These are phyloP conservation scores for Nesogale talazaci DNA, from an alignment of 2,113 vertebrate genomes.

Conservation along the genomic window DNA sequence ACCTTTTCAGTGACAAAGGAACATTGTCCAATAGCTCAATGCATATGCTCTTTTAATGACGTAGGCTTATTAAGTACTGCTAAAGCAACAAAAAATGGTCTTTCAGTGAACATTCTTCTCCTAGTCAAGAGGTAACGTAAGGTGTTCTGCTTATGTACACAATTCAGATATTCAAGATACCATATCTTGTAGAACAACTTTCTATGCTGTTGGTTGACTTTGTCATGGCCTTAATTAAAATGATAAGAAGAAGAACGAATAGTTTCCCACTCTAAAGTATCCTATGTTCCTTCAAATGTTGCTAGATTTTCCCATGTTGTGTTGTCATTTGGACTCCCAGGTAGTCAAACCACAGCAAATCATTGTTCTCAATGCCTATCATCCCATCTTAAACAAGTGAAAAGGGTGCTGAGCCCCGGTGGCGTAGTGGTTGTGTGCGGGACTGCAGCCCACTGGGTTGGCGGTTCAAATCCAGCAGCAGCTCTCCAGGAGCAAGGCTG, in stretches of 20 bases:
- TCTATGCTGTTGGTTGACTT: not conserved
- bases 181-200: not conserved
- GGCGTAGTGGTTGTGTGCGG: too few relatives aligned
- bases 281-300: not conserved
- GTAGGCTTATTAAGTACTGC: not conserved
- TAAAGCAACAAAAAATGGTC: not conserved
- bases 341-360: not conserved
- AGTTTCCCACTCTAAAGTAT: not conserved
- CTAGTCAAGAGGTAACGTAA: not conserved
- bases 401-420: too few relatives aligned
- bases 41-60: not conserved
- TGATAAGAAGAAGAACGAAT: not conserved
- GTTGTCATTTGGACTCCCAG: constrained; percentile 2
- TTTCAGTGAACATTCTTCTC: not conserved
- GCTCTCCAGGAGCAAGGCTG: too few relatives aligned
- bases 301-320: not conserved
- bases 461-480: too few relatives aligned
- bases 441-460: too few relatives aligned
- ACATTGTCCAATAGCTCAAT: not conserved
- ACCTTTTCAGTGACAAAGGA: not conserved
- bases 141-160: not conserved
- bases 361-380: not conserved
- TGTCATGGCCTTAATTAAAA: not conserved
- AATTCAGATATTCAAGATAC: not conserved
- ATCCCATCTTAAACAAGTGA: constrained; percentile 5